Evolutionary conservation across 1,140 invertebrate species (phyloP), one percentile per base, ranked within the genome.

Genomic region (Lordiphosa clarofinis): DNA sequence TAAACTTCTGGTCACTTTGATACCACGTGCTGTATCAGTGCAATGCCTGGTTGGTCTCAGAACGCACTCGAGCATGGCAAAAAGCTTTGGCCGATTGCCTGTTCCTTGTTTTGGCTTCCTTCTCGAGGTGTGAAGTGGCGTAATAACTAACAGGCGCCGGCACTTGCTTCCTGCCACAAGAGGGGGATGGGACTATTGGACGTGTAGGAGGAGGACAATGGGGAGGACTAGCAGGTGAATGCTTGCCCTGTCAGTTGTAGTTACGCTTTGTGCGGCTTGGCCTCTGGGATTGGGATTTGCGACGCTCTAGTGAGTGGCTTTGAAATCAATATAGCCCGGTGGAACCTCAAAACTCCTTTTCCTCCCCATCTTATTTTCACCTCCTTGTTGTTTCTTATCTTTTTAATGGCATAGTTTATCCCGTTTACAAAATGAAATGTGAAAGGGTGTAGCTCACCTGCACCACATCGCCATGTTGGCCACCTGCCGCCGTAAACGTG

Each of bases 401-500:
- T 84, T 67, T 76, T 82, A 82, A 82, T 82, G 68, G 78, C 63
- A 52, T 68, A 81, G 75, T 75, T 81, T 81, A 82, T 69, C 67
- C 72, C 76, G 56, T 70, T 72, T 72, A 66, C 58, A 66, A 76
- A 76, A 81, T 82, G 73, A 82, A 81, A 76, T 82, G 72, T 81
- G 76, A 76, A 73, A 61, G 72, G 40, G 35, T 35, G 36, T 5
- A n/a, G 66, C 73, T 86, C 43, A 96, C 95, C 93, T 97, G 95
- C 39, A 97, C 93, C 40, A 96, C 92, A 89, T 97, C 95, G 19
- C 96, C 96, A 65, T 94, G 92, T 54, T 94, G 91, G 3, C 93
- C 94, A n/a, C 95, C 95, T 49, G 92, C 93, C 36, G 95, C 95
- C n/a, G 92, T 94, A 70, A 97, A 95, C 33, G 95, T 96, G 52